Percentiles rank a stretch among this genome's conserved stretches.
Conservation (phyloP, 1,140 invertebrate genomes). For the Papilio aristodemus region DNA sequence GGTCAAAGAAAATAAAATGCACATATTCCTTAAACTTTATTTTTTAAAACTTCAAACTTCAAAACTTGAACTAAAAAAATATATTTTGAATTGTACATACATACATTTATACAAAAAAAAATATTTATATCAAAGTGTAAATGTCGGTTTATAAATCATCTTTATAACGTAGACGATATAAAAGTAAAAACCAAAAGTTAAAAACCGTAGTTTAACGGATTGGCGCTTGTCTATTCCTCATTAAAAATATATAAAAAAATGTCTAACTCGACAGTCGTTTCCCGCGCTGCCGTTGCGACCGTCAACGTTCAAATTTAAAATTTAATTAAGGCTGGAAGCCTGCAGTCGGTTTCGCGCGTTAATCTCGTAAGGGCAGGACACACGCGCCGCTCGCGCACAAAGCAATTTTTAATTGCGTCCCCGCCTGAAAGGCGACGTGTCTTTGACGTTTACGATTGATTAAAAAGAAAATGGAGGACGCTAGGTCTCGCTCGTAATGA, state of each 20-base stretch:
- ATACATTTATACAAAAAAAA: no score
- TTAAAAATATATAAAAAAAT: constrained; percentile 20
- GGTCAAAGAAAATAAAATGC: no score
- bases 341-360: constrained; percentile 54
- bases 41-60: no score
- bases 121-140: no score
- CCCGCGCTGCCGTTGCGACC: constrained; percentile 23
- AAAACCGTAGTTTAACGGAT: neutral
- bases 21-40: no score
- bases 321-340: constrained; percentile 54
- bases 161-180: no score
- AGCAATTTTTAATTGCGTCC: constrained; percentile 66
- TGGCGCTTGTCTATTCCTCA: constrained; percentile 21
- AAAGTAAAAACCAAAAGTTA: no score
- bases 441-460: constrained; percentile 64
- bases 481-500: constrained; percentile 36
- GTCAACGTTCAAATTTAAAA: constrained; percentile 58
- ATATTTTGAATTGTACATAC: no score
- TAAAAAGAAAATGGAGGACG: constrained; percentile 55
- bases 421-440: constrained; percentile 49
- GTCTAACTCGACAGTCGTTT: constrained; percentile 14
- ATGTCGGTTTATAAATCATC: no score
- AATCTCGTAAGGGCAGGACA: constrained; percentile 57
- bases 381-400: constrained; percentile 50
- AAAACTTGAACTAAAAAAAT: no score